Conservation (phyloP, 2,113 vertebrate genomes). For the Ptyas mucosa region DNA sequence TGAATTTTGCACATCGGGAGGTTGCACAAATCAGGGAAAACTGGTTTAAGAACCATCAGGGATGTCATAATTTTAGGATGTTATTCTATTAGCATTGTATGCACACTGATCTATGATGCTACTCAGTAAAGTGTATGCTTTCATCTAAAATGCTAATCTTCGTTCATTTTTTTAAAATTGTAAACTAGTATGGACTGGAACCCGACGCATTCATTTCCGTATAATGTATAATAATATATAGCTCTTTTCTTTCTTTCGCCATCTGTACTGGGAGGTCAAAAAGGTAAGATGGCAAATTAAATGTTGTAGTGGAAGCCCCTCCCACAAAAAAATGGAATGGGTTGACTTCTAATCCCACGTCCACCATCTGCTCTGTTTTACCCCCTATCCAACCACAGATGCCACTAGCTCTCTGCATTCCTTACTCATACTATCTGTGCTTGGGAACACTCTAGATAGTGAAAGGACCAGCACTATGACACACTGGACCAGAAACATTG, state of each 20-base stretch:
- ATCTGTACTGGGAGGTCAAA: background rate
- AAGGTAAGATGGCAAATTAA: background rate
- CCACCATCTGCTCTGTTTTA: background rate
- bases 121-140: background rate
- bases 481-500: background rate
- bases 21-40: background rate
- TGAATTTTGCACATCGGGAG: background rate
- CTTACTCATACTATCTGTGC: background rate
- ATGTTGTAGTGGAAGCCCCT: background rate
- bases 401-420: background rate
- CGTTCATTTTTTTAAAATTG: background rate
- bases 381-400: background rate
- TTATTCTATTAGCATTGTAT: background rate
- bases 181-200: background rate
- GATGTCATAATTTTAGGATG: background rate
- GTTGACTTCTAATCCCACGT: background rate
- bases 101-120: background rate
- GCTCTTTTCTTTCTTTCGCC: background rate
- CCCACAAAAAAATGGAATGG: background rate
- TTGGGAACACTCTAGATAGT: background rate
- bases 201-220: background rate
- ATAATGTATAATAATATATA: background rate
- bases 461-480: background rate
- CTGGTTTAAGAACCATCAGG: background rate
- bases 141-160: background rate